These are phyloP conservation scores for Gallinago solitaria DNA, from an alignment of 2,797 vertebrate genomes.

Conservation along the genomic window DNA sequence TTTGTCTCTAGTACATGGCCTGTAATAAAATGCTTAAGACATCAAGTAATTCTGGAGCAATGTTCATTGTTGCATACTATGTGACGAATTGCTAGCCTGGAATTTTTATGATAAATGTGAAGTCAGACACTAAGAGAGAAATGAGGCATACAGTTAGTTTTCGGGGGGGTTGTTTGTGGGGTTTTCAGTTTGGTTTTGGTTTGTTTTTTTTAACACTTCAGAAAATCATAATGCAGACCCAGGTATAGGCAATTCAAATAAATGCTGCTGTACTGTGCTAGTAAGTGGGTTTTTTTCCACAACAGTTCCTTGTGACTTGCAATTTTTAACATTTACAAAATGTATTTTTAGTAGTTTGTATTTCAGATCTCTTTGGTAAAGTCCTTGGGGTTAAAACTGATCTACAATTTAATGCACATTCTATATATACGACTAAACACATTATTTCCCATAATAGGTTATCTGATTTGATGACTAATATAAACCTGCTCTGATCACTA, in stretches of 20 bases:
- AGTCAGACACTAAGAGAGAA: neutral
- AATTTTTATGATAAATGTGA: neutral
- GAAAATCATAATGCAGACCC: neutral
- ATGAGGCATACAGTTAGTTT: neutral
- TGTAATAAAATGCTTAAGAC: constrained; percentile 23
- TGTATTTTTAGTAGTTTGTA: neutral
- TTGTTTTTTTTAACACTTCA: neutral
- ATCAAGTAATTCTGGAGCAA: neutral
- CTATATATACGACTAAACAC: neutral
- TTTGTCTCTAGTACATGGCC: neutral
- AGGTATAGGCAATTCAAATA: neutral
- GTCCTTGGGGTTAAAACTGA: neutral
- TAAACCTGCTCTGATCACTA: neutral
- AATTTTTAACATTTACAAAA: neutral
- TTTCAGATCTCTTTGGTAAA: neutral
- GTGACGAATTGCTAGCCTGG: neutral
- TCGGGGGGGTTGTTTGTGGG: neutral
- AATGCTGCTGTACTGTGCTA: neutral
- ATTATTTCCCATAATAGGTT: neutral
- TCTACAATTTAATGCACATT: neutral
- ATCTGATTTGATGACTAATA: neutral
- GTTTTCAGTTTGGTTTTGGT: too few species aligned
- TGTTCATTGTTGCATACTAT: neutral
- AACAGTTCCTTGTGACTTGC: neutral
- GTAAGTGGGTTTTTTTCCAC: neutral